Evolutionary conservation across 1,140 invertebrate genomes (phyloP).

Genomic region (Drosophila mauritiana): DNA sequence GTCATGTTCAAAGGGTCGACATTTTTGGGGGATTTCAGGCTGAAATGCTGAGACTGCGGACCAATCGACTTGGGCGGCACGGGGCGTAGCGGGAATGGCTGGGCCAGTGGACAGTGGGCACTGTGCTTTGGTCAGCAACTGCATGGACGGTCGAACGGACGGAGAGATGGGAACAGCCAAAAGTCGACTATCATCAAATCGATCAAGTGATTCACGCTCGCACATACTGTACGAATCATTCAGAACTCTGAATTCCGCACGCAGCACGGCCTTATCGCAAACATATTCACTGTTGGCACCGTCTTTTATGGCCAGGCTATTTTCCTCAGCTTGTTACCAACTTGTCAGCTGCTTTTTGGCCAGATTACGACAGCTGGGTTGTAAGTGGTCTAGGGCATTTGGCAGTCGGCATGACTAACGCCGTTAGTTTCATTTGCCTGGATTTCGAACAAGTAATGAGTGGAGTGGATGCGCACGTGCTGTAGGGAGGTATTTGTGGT

Average conservation of each 20-base stretch:
- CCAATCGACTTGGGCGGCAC: too few relatives aligned
- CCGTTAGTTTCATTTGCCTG: not conserved
- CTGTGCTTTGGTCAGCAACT: not conserved
- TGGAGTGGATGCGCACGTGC: slow-evolving; percentile 28
- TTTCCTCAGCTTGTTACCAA: slow-evolving; percentile 32
- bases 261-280: slow-evolving; percentile 34
- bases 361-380: not conserved
- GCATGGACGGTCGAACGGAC: not conserved
- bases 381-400: not conserved
- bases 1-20: slow-evolving; percentile 3
- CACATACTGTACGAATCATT: slow-evolving; percentile 41
- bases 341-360: slow-evolving; percentile 10
- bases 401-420: not conserved
- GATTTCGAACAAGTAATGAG: not conserved
- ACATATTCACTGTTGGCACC: slow-evolving; percentile 18
- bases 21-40: not conserved
- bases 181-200: slow-evolving; percentile 49
- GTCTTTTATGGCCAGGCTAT: slow-evolving; percentile 28
- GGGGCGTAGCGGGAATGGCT: not conserved
- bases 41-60: not conserved
- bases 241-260: slow-evolving; percentile 27
- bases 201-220: slow-evolving; percentile 53
- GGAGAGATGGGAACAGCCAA: slow-evolving; percentile 20
- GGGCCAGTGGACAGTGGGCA: not conserved
- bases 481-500: not conserved